Conservation (phyloP, 2,113 vertebrate genomes). For the Eulemur rufifrons region DNA sequence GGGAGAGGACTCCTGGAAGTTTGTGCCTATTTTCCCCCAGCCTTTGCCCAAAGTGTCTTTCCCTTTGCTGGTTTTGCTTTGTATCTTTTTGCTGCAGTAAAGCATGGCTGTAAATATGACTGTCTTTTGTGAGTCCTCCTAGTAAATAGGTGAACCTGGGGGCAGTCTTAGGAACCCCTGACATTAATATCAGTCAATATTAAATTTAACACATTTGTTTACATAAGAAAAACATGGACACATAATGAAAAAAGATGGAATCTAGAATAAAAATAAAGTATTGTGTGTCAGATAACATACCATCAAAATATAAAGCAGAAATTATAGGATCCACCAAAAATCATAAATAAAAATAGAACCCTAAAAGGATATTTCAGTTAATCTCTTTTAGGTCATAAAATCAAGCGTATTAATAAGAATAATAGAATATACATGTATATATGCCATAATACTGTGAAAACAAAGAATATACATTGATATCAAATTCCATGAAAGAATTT, state of each 20-base stretch:
- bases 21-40: not conserved
- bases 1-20: not conserved
- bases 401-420: not conserved
- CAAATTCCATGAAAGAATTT: not conserved
- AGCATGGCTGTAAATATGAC: not conserved
- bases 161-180: not conserved
- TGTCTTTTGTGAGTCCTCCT: not conserved
- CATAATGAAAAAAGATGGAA: not conserved
- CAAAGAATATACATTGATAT: not conserved
- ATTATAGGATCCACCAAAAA: not conserved
- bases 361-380: not conserved
- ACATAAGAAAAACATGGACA: not conserved
- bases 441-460: not conserved
- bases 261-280: not conserved
- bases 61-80: not conserved
- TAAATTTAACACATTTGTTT: not conserved
- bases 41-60: not conserved
- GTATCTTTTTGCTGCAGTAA: not conserved
- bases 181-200: not conserved
- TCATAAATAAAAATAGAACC: not conserved
- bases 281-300: not conserved
- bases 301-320: not conserved
- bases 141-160: not conserved
- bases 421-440: not conserved
- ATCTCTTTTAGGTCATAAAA: not conserved